Base-by-base conservation (phyloP, 2,888 invertebrate genomes). In the Myopa testacea region DNA sequence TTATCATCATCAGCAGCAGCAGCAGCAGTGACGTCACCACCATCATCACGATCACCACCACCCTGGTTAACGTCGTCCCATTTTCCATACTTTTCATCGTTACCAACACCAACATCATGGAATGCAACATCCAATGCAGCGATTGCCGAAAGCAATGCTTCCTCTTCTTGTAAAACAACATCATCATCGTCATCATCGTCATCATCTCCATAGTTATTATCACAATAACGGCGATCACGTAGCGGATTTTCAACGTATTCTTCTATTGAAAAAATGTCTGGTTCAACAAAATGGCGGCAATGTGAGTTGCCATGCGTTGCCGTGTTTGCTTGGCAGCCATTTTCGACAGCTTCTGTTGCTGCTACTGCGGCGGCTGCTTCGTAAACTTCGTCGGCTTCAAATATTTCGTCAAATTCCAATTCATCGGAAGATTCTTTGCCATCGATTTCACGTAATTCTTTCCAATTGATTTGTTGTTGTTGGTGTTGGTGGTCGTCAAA, bases 361-460 rank as follows among this genome's bases (percentile, higher is more conserved):
- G 60, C 40, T 7, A 7, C 50, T 16, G 58, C n/a, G 6, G 62
- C 55, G 16, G 52, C 50, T 69, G 34, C n/a, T 58, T 65, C 58
- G 34, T 26, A 82, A 38, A 85, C 86, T 81, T 83, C 83, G 74
- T 82, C 84, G 76, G 80, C 80, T 80, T 82, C 79, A 81, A 85
- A 85, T 68, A 82, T 76, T 75, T 85, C 81, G 80, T 85, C 85
- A 71, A 81, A 80, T 72, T 82, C 84, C 60, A 81, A 84, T 78
- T 83, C 83, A 12, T 85, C 83, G 75, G 80, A 82, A 65, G 86
- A 84, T 40, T 85, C 85, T 73, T 83, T 84, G 78, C 86, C 87
- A 82, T 87, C 87, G 82, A 87, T 86, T 81, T 86, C 85, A 63
- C 85, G 86, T 81, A 83, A 82, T 80, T 85, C 87, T 86, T 80